Evolutionary conservation across 2,113 vertebrate species (phyloP).

Genomic region (Tetrax tetrax): DNA sequence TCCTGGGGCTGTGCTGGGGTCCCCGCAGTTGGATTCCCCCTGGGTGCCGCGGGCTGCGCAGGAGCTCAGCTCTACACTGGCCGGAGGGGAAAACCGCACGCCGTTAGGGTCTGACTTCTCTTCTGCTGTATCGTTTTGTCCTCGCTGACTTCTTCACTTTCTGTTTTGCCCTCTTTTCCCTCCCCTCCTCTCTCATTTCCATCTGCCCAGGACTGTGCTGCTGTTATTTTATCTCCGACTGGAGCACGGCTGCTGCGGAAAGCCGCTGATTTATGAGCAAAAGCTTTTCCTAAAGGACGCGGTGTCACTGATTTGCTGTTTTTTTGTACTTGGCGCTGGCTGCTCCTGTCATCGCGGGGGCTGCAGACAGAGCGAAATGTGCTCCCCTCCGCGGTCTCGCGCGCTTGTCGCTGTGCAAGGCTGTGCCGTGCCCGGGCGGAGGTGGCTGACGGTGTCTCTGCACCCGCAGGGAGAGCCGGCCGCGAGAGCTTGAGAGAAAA

Average conservation of each 20-base stretch:
- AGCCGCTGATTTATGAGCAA: not conserved
- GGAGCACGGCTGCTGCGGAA: rapidly evolving
- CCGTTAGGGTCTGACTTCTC: rapidly evolving
- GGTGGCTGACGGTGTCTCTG: not conserved
- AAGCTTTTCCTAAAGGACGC: not conserved
- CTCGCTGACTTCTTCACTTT: not conserved
- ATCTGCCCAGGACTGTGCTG: not conserved
- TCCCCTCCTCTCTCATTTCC: rapidly evolving
- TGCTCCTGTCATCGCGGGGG: not conserved
- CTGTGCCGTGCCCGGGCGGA: not conserved
- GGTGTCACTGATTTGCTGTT: not conserved
- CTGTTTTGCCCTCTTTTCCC: not conserved
- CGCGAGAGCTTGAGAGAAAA: rapidly evolving
- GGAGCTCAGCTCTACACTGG: not conserved
- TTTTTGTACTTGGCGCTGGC: not conserved
- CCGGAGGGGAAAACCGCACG: not conserved
- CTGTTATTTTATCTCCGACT: not conserved
- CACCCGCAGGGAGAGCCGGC: rapidly evolving
- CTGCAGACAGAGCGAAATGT: not conserved
- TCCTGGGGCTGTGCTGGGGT: not conserved
- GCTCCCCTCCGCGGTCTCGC: not conserved
- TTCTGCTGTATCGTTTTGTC: not conserved
- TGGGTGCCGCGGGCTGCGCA: not conserved
- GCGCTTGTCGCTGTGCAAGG: not conserved
- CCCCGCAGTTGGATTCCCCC: rapidly evolving